Evolutionary conservation across 2,888 invertebrate species (phyloP), one percentile per base, ranked within the genome.

Genomic region (Steinernema scapterisci): DNA sequence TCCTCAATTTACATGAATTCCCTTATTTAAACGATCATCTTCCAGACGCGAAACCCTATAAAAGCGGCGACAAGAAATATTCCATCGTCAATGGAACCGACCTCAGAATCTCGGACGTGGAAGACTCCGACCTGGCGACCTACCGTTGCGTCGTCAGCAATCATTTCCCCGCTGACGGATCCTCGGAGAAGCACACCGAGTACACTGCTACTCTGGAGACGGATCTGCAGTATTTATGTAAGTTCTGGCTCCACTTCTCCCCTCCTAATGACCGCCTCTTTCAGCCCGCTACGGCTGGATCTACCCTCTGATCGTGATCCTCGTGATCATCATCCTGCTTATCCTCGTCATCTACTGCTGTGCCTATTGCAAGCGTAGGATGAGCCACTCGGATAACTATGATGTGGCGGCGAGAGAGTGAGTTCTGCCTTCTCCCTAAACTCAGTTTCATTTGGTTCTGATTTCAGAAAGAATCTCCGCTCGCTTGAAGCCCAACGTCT

Each of bases 321-420:
- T 85, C 46, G 78, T 84, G 71, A 83, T 80, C 70, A 79, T 85
- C n/a, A 75, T 85, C 31, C 80, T 85, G 11, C 78, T 85, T 48
- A 79, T 83, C 77, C 72, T 84, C 71, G 74, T 82, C 73, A 85
- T 85, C 63, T 84, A 81, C 78, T 72, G 79, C 2, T 84, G 84
- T 72, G 79, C 82, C 27, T 76, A 77, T 1, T 81, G 79, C 70
- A 78, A 80, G 70, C 76, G 78, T 44, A 81, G 79, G 76, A 81
- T 82, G 70, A 27, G 63, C 21, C 73, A 75, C 25, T 74, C 80
- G 38, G 81, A 79, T 38, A 79, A 83, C 23, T 85, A 85, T 78
- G 82, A 85, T 48, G 85, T 85, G 54, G 83, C 82, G 11, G 77
- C 82, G 51, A 76, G 81, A 74, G 85, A 85, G 82, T 81, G 63